Evolutionary conservation across 2,888 invertebrate species (phyloP).

Genomic region (Diachrysia chrysitis): DNA sequence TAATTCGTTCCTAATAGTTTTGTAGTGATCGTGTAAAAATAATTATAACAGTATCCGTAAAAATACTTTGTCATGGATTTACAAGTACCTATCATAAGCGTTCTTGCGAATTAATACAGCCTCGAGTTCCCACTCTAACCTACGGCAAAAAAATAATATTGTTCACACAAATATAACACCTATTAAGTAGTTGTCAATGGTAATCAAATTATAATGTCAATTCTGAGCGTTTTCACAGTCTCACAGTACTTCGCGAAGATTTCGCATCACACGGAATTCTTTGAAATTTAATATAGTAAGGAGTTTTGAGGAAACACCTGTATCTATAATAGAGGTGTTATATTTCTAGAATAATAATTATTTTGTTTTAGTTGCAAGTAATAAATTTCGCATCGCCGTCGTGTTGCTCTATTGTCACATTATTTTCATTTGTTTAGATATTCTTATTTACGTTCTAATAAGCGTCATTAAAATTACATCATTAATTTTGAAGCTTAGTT

Average conservation of each 20-base stretch:
- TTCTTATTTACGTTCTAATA: no score
- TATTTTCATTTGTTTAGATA: no score
- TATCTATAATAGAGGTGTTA: constrained; percentile 10
- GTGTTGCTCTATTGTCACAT: no score
- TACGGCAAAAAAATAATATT: constrained; percentile 32
- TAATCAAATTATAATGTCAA: constrained; percentile 54
- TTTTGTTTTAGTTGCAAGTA: no score
- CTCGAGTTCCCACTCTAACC: not conserved
- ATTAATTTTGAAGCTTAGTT: no score
- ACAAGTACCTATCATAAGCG: no score
- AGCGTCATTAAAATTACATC: no score
- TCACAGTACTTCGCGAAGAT: constrained; percentile 38
- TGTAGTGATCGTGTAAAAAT: no score
- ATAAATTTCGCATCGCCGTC: no score
- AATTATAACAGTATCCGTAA: no score
- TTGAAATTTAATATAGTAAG: constrained; percentile 27
- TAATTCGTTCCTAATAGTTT: no score
- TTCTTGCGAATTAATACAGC: not conserved
- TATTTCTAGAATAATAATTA: constrained; percentile 16
- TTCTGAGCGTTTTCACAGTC: constrained; percentile 25
- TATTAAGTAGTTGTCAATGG: constrained; percentile 36
- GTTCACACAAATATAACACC: constrained; percentile 29
- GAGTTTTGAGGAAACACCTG: constrained; percentile 10
- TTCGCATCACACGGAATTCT: constrained; percentile 14
- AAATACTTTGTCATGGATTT: no score